These are phyloP conservation scores for Ectemnius continuus DNA, from an alignment of 2,888 invertebrate genomes.

Conservation along the genomic window DNA sequence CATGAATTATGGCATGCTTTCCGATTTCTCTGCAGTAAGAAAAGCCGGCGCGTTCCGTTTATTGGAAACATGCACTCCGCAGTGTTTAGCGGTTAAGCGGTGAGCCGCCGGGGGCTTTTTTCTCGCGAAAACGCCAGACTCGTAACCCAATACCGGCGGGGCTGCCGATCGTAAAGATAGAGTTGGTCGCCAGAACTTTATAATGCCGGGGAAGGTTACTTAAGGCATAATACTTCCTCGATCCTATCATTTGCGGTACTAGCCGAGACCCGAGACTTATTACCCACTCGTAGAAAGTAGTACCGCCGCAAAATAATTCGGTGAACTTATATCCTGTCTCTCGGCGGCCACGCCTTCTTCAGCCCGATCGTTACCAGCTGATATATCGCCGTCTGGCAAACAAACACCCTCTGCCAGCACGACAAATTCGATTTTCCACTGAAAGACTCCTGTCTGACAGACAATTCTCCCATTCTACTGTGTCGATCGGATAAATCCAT, in stretches of 20 bases:
- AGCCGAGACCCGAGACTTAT: too few relatives aligned
- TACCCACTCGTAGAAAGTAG: too few relatives aligned
- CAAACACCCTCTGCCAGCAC: too few relatives aligned
- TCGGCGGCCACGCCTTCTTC: too few relatives aligned
- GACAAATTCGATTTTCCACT: background rate
- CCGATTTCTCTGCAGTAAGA: background rate
- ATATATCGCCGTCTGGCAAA: too few relatives aligned
- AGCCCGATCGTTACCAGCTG: too few relatives aligned
- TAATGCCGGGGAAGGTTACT: conserved; percentile 27
- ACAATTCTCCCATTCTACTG: background rate
- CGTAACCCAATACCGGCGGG: conserved; percentile 32
- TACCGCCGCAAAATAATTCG: too few relatives aligned
- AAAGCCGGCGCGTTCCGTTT: conserved; percentile 25
- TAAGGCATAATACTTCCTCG: conserved; percentile 16
- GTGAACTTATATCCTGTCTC: too few relatives aligned
- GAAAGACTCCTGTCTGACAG: background rate
- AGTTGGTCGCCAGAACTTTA: conserved; percentile 29
- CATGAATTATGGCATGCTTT: background rate
- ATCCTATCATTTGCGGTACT: conserved; percentile 3
- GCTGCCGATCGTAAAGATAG: conserved; percentile 8
- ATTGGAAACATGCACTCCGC: conserved; percentile 42
- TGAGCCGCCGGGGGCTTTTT: conserved; percentile 38
- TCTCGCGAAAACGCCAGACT: conserved; percentile 30
- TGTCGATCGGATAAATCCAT: too few relatives aligned
- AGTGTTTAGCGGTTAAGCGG: conserved; percentile 45